These are phyloP conservation scores for Ophion obscuratus DNA, from an alignment of 2,888 invertebrate species.

Conservation along the genomic window DNA sequence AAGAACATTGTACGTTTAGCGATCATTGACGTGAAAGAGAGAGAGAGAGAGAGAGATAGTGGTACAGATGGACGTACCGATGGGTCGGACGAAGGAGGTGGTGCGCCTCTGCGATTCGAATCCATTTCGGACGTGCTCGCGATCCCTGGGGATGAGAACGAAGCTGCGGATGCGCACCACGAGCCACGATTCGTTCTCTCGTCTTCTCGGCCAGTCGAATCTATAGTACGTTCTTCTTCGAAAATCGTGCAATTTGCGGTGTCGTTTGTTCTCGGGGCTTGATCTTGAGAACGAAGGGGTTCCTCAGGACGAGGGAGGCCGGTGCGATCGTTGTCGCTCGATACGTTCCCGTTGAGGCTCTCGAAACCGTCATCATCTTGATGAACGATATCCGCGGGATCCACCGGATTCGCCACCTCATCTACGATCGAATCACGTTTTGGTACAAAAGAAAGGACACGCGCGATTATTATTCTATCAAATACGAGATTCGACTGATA, in stretches of 20 bases:
- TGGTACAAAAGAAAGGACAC: background rate
- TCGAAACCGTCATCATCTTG: constrained; percentile 93
- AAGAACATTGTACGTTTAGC: background rate
- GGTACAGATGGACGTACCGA: constrained; percentile 2
- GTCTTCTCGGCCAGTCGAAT: background rate
- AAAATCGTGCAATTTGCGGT: constrained; percentile 31
- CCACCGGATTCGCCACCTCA: constrained; percentile 72
- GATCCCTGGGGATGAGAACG: constrained; percentile 55
- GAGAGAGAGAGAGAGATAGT: background rate
- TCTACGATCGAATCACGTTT: constrained; percentile 59
- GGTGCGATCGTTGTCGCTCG: constrained; percentile 88
- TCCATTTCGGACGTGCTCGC: constrained; percentile 71
- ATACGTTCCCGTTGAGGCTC: constrained; percentile 93
- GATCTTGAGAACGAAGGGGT: constrained; percentile 5
- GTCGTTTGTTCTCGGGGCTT: constrained; percentile 28
- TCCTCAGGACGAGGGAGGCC: constrained; percentile 74
- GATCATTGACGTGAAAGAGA: background rate
- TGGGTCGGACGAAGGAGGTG: background rate
- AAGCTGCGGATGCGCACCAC: background rate
- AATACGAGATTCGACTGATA: background rate
- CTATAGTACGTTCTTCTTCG: background rate
- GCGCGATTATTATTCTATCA: background rate
- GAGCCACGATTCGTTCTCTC: background rate
- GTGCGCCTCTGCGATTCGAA: constrained; percentile 67
- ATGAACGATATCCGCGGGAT: constrained; percentile 75